These are phyloP conservation scores for Thomomys bottae DNA, from an alignment of 2,113 vertebrate species.

Conservation along the genomic window DNA sequence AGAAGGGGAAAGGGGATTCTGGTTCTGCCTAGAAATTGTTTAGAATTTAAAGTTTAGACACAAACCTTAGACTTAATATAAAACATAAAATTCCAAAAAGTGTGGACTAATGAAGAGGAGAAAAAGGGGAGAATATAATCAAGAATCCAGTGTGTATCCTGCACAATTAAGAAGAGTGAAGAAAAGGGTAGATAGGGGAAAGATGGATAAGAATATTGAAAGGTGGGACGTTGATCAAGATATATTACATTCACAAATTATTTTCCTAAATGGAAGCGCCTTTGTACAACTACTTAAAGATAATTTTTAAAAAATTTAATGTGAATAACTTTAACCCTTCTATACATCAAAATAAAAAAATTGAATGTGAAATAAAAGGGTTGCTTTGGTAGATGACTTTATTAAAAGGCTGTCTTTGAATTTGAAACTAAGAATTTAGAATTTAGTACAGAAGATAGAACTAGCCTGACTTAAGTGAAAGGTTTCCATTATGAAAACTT, in stretches of 20 bases:
- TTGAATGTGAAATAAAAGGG: not conserved
- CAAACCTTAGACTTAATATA: not conserved
- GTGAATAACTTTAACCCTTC: too few species aligned
- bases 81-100: constrained; percentile 7
- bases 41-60: not conserved
- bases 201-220: too few species aligned
- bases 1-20: not conserved
- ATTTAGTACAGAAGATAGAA: not conserved
- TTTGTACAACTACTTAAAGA: too few species aligned
- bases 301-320: not conserved
- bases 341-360: too few species aligned
- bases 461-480: not conserved
- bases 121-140: too few species aligned
- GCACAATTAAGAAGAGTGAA: too few species aligned
- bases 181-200: too few species aligned
- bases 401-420: not conserved
- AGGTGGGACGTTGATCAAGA: too few species aligned
- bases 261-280: too few species aligned
- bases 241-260: too few species aligned
- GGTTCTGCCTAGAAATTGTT: not conserved
- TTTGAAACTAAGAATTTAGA: constrained; percentile 24
- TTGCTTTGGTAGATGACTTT: not conserved
- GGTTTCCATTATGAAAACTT: not conserved
- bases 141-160: too few species aligned
- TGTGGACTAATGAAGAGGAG: not conserved